Evolutionary conservation across 37 sponge, comb jelly and placozoan genomes (phyloP).

Genomic region (Hexactinellida sp.): DNA sequence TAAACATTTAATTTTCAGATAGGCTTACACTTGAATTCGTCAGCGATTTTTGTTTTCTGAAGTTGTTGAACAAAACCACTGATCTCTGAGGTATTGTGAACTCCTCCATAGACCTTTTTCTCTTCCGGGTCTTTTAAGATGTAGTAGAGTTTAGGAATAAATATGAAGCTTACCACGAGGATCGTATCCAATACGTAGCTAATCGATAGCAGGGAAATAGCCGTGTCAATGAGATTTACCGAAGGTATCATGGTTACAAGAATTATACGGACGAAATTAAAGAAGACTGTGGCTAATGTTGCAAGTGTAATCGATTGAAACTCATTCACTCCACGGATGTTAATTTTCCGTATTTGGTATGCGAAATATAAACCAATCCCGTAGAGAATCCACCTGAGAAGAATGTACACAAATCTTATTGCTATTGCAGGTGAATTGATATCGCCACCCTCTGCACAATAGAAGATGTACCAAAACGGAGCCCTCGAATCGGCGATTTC

Average conservation of each 20-base stretch:
- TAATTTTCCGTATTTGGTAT: neutral
- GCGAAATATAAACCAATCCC: neutral
- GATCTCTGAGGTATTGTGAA: neutral
- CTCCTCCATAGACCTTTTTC: neutral
- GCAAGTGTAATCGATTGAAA: neutral
- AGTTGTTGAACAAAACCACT: neutral
- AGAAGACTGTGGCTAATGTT: neutral
- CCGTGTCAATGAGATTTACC: neutral
- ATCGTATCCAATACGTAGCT: neutral
- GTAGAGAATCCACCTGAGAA: neutral
- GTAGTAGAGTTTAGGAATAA: neutral
- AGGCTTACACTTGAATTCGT: too few relatives aligned
- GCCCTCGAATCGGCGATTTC: neutral
- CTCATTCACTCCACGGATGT: neutral
- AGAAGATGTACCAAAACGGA: slow-evolving; percentile 14
- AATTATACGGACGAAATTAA: neutral
- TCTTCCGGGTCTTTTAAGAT: neutral
- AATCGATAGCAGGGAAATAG: neutral
- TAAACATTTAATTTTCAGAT: too few relatives aligned
- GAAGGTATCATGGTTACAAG: neutral
- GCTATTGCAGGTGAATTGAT: neutral
- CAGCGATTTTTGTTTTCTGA: neutral
- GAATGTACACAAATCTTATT: neutral
- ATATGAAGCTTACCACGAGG: neutral
- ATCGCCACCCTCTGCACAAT: neutral